Percentiles rank a stretch among this genome's conserved stretches.
These are phyloP conservation scores for Dinoponera quadriceps DNA, from an alignment of 1,140 invertebrate genomes.

Conservation along the genomic window DNA sequence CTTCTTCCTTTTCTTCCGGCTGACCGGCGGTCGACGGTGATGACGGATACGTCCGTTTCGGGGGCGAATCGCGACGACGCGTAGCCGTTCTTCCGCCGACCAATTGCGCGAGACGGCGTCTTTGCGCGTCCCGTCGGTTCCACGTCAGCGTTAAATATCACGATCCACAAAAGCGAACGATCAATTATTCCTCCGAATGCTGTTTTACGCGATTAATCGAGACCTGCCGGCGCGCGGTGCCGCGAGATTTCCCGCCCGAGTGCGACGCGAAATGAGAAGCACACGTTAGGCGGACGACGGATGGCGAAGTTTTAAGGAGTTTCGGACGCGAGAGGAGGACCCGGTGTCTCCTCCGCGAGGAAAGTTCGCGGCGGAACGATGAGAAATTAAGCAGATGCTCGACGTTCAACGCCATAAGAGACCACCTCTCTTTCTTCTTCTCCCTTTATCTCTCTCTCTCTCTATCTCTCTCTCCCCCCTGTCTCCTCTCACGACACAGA, in stretches of 20 bases:
- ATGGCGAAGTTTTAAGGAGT: conserved; percentile 53
- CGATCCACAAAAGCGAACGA: too few species aligned
- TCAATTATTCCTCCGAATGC: conserved; percentile 15
- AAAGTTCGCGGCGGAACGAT: conserved; percentile 47
- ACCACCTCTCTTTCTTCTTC: conserved; percentile 1
- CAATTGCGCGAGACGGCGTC: neutral
- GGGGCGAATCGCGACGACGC: neutral
- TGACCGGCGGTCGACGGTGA: conserved; percentile 13
- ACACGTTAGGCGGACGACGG: conserved; percentile 37
- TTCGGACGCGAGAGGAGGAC: conserved; percentile 21
- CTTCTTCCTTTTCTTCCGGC: neutral
- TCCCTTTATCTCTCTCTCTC: too few species aligned
- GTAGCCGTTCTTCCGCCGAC: neutral
- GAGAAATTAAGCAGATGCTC: conserved; percentile 62
- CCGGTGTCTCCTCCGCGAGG: conserved; percentile 31
- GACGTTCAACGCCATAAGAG: conserved; percentile 54
- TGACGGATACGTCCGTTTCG: conserved; percentile 36
- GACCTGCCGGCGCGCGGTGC: neutral
- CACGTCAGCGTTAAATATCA: too few species aligned
- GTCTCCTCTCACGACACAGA: conserved; percentile 23
- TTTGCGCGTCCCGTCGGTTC: too few species aligned
- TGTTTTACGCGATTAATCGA: conserved; percentile 15
- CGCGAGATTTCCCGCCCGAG: conserved; percentile 25
- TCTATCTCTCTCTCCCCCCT: too few species aligned
- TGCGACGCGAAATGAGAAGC: conserved; percentile 49